These are phyloP conservation scores for Volucella zonaria DNA, from an alignment of 2,888 invertebrate genomes.

Conservation along the genomic window DNA sequence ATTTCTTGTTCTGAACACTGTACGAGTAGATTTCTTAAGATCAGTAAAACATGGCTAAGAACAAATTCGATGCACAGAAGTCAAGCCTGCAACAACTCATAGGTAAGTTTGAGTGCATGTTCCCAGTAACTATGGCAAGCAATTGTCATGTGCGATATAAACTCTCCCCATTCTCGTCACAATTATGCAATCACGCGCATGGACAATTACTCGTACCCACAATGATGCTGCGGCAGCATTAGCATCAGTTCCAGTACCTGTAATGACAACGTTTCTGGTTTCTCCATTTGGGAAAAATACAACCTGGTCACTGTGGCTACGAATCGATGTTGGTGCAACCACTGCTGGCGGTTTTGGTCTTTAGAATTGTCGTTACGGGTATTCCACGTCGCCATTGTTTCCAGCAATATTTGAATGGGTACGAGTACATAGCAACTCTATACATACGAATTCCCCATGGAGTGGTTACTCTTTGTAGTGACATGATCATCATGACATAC, in stretches of 20 bases:
- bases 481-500: conserved; percentile 47
- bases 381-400: conserved; percentile 37
- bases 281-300: conserved; percentile 32
- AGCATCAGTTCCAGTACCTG: neutral
- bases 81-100: neutral
- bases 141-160: conserved; percentile 36
- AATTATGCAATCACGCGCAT: conserved; percentile 59
- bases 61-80: conserved; percentile 38
- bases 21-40: conserved; percentile 4
- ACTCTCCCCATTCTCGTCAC: conserved; percentile 27
- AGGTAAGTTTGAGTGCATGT: conserved; percentile 16
- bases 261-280: conserved; percentile 56
- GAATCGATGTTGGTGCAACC: conserved; percentile 27
- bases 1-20: neutral
- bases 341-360: conserved; percentile 53
- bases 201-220: conserved; percentile 31
- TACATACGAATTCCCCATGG: neutral
- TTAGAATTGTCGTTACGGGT: conserved; percentile 51
- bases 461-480: conserved; percentile 20
- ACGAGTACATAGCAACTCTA: neutral
- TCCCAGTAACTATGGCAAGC: conserved; percentile 43
- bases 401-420: conserved; percentile 28
- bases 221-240: conserved; percentile 19
- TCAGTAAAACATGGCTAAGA: conserved; percentile 29
- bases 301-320: conserved; percentile 40